Evolutionary conservation across 2,797 vertebrate species (phyloP).

Genomic region (Masticophis lateralis): DNA sequence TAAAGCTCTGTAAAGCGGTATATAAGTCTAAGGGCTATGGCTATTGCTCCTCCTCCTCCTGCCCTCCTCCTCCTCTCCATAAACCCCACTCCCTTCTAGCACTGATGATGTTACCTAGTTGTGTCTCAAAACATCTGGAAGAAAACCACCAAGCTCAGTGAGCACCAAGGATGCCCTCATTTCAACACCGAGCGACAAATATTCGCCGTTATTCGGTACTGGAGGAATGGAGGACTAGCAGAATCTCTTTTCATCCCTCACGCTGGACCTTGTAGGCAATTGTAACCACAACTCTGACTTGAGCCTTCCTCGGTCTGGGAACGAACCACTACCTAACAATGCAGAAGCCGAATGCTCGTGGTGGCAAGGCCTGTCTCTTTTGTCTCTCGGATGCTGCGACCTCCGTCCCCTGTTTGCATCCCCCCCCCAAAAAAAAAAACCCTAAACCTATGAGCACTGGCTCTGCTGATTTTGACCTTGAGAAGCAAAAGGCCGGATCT

Average conservation of each 20-base stretch:
- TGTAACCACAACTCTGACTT: neutral
- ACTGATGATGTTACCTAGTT: too few relatives aligned
- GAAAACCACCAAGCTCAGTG: too few relatives aligned
- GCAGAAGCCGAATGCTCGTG: neutral
- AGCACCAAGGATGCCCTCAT: too few relatives aligned
- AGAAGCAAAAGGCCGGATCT: neutral
- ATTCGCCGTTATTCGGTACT: fast-evolving
- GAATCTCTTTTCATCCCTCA: too few relatives aligned
- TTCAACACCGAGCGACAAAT: too few relatives aligned
- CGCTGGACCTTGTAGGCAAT: neutral
- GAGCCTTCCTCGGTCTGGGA: neutral
- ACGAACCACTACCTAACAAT: neutral
- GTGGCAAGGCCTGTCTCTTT: neutral
- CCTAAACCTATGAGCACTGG: neutral
- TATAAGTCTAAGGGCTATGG: too few relatives aligned
- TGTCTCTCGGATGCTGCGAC: neutral
- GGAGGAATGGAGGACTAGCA: neutral
- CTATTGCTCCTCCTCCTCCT: too few relatives aligned
- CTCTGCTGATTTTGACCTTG: neutral
- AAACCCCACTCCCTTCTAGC: too few relatives aligned
- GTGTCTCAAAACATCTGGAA: too few relatives aligned
- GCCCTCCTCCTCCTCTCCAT: too few relatives aligned
- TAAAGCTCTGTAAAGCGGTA: too few relatives aligned
- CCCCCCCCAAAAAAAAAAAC: neutral
- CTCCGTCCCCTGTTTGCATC: neutral